Conservation (phyloP, 2,797 vertebrate species). For the Eleutherodactylus coqui region DNA sequence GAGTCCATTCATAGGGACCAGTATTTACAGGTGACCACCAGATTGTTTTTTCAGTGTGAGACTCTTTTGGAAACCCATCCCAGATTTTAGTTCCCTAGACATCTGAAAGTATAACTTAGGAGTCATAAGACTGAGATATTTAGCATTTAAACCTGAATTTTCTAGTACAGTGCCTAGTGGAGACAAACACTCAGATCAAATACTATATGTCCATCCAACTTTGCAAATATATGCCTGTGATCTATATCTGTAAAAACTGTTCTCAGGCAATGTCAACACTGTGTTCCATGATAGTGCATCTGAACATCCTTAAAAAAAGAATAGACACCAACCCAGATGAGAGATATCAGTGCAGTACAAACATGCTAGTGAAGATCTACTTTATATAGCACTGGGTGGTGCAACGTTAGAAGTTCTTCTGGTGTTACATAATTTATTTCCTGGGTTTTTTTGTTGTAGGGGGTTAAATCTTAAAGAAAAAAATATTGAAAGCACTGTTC, state of each 20-base stretch:
- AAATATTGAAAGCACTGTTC: conserved; percentile 1
- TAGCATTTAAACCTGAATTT: background rate
- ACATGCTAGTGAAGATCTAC: background rate
- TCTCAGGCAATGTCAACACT: background rate
- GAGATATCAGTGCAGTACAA: background rate
- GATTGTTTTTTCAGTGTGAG: background rate
- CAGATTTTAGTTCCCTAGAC: background rate
- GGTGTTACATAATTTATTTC: conserved; percentile 7
- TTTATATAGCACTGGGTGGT: background rate
- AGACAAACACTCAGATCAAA: background rate
- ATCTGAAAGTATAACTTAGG: no score
- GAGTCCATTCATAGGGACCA: background rate
- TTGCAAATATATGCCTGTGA: background rate
- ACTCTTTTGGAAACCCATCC: background rate
- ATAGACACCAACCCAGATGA: background rate
- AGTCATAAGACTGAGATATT: background rate
- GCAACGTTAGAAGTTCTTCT: background rate
- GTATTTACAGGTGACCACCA: background rate
- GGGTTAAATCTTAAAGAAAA: background rate
- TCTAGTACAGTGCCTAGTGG: background rate
- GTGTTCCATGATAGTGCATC: background rate
- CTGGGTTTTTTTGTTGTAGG: background rate
- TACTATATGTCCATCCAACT: background rate
- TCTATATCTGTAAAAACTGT: background rate
- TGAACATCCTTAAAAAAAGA: background rate